Conservation (phyloP, 2,797 vertebrate species). For the Apodemus agrarius region DNA sequence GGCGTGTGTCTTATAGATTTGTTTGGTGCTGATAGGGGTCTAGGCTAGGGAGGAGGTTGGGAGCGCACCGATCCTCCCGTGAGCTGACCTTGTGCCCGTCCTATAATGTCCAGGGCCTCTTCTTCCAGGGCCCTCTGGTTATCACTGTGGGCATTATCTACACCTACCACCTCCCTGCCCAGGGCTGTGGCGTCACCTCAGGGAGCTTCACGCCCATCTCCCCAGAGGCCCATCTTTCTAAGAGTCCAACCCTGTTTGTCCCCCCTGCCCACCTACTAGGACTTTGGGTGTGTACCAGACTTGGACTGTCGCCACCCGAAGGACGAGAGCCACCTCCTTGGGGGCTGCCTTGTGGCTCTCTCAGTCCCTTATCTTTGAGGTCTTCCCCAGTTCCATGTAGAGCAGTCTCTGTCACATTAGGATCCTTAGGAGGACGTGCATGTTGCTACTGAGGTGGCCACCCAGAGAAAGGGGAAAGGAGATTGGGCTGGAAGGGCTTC, state of each 20-base stretch:
- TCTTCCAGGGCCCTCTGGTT: conserved; percentile 73
- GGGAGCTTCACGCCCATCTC: conserved; percentile 66
- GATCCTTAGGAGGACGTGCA: neutral
- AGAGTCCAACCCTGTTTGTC: neutral
- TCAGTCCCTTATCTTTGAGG: neutral
- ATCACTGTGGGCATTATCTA: conserved; percentile 80
- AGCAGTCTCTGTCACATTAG: neutral
- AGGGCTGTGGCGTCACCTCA: conserved; percentile 32
- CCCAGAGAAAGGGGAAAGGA: neutral
- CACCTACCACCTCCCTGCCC: conserved; percentile 62
- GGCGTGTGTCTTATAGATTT: conserved; percentile 50
- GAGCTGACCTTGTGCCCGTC: conserved; percentile 51
- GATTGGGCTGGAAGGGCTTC: conserved; percentile 40
- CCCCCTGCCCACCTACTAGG: neutral
- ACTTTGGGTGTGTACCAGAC: neutral
- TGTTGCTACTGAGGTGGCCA: neutral
- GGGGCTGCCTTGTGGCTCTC: neutral
- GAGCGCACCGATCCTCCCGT: neutral
- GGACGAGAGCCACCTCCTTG: neutral
- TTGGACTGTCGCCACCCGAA: neutral
- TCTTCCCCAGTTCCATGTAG: neutral
- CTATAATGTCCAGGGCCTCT: conserved; percentile 65
- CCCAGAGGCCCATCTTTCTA: conserved; percentile 58
- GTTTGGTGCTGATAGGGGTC: conserved; percentile 76
- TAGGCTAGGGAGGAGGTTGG: conserved; percentile 24